Base-by-base conservation (phyloP, 2,113 vertebrate genomes). In the Glareola pratincola region DNA sequence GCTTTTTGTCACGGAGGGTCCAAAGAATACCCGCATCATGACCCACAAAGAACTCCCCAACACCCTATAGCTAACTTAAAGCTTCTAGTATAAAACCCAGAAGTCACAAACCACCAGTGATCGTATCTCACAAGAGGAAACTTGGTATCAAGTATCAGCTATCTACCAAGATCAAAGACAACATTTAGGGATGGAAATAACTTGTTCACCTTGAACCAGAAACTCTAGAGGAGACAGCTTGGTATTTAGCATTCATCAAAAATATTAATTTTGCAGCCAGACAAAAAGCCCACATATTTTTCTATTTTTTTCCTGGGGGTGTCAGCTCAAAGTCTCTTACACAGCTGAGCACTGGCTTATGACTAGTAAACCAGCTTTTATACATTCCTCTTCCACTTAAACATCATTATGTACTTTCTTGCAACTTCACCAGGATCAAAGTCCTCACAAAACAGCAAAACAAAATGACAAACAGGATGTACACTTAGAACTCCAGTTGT, bases 381-480 rank as follows among this genome's bases (percentile, higher is more conserved):
- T 37, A 89, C 73, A 72, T 78, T 75, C 80, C 77, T 87, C 80
- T 95, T 85, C 73, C 89, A 94, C 73, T 94, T 92, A 92, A 96
- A 86, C 68, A 91, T 60, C 79, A 86, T 89, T 82, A 94, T 32
- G 10, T 71, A 72, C 67, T 78, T 90, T 69, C 66, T 54, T 90
- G 91, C 80, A 73, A 87, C 74, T 78, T 78, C 91, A 76, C 37
- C 41, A 50, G 45, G 86, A 96, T 92, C 84, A 85, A 94, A 96
- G 92, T 59, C 63, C 76, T 69, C 86, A 90, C 48, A 73, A 81
- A 81, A 84, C 34, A 81, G 60, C 60, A 94, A 68, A 86, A 69
- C 29, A 43, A 92, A 92, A 32, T 24, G 67, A 95, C 69, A 96
- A 86, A 94, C 84, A 92, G 83, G 89, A 97, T 75, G 64, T 59